Conservation (phyloP, 1,140 invertebrate genomes). For the Drosophila nebulosa region DNA sequence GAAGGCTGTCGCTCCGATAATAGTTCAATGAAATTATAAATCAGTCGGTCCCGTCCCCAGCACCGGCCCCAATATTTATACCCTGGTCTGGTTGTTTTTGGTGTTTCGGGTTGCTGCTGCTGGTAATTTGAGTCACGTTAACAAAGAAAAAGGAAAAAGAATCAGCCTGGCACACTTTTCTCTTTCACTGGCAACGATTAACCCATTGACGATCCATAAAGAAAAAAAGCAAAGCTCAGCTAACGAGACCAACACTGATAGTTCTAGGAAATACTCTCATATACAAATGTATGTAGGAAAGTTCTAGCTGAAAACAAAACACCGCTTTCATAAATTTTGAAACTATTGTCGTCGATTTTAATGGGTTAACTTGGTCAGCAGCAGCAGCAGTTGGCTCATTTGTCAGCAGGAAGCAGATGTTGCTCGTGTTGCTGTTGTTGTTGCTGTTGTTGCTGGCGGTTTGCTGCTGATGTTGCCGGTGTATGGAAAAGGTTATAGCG, state of each 20-base stretch:
- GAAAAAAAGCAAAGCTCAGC: background rate
- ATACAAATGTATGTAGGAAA: background rate
- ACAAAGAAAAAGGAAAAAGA: slow-evolving; percentile 62
- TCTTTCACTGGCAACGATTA: slow-evolving; percentile 22
- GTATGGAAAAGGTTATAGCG: slow-evolving; percentile 57
- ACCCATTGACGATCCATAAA: slow-evolving; percentile 24
- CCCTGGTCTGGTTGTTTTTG: background rate
- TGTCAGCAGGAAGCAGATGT: slow-evolving; percentile 68
- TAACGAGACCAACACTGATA: background rate
- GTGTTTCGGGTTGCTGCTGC: background rate
- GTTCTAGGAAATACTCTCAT: background rate
- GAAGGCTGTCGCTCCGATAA: slow-evolving; percentile 52
- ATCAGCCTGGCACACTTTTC: slow-evolving; percentile 70
- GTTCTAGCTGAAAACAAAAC: background rate
- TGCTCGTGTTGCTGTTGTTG: background rate
- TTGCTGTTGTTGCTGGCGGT: background rate
- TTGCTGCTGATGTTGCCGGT: background rate
- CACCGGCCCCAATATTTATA: background rate
- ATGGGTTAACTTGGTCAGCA: slow-evolving; percentile 30
- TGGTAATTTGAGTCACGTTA: slow-evolving; percentile 43
- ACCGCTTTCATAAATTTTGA: background rate
- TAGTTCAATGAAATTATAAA: slow-evolving; percentile 78
- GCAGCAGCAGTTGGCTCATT: slow-evolving; percentile 64
- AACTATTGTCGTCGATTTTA: background rate
- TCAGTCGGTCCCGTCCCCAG: slow-evolving; percentile 36